Conservation (phyloP, 2,113 vertebrate species). For the Lophius piscatorius region DNA sequence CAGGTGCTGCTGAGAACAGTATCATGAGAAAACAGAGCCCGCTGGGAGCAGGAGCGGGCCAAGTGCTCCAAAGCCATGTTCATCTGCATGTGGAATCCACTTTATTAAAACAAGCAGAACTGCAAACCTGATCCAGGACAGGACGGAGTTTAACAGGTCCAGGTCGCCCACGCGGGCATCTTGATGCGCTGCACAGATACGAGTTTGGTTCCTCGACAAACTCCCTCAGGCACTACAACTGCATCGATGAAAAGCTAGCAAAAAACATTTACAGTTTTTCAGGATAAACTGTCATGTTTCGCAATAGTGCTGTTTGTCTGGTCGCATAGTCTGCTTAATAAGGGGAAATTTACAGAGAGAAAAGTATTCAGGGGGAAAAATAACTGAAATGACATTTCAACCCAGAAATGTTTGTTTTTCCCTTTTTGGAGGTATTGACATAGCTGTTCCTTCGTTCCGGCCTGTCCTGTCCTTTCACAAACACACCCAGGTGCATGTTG, state of each 20-base stretch:
- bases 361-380: constrained; percentile 50
- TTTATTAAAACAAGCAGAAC: constrained; percentile 60
- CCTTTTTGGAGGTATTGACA: constrained; percentile 77
- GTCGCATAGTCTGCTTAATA: constrained; percentile 4
- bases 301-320: constrained; percentile 17
- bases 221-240: constrained; percentile 17
- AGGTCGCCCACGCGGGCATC: constrained; percentile 48
- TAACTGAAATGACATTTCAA: constrained; percentile 68
- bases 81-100: constrained; percentile 59
- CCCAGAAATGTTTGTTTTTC: constrained; percentile 77
- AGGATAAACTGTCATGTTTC: constrained; percentile 17
- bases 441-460: constrained; percentile 78
- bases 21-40: constrained; percentile 74
- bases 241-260: constrained; percentile 19
- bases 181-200: background rate
- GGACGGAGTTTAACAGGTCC: constrained; percentile 40
- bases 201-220: constrained; percentile 2
- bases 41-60: constrained; percentile 55
- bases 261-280: background rate
- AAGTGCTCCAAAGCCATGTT: constrained; percentile 66
- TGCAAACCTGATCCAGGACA: constrained; percentile 58
- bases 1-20: constrained; percentile 71
- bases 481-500: constrained; percentile 74
- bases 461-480: constrained; percentile 78
- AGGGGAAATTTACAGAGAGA: constrained; percentile 31